Percentiles rank a stretch among this genome's conserved stretches.
phyloP scores from a whole-genome alignment of 2,888 invertebrate genomes.

The Crematogaster levior region DNA sequence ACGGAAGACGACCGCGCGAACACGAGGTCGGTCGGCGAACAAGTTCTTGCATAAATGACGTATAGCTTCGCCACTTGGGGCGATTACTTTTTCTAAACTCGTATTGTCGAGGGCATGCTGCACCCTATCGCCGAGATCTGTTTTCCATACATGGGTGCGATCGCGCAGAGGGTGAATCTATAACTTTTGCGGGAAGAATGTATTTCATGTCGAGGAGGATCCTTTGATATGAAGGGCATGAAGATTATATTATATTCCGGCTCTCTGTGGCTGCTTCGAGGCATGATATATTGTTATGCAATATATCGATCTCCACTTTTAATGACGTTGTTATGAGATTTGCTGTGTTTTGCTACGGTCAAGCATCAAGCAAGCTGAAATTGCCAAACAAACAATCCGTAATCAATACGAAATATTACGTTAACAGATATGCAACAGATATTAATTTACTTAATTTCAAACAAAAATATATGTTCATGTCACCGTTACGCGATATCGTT shows the following conservation, averaged over 20 bases:
- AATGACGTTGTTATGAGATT: slow-evolving; percentile 3
- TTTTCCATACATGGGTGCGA: neutral
- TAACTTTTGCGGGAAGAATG: slow-evolving; percentile 24
- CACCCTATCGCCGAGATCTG: neutral
- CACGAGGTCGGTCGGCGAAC: slow-evolving; percentile 24
- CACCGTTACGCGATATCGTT: neutral
- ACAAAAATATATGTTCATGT: neutral
- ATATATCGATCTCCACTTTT: slow-evolving; percentile 6
- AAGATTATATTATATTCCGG: slow-evolving; percentile 22
- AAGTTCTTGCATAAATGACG: slow-evolving; percentile 26
- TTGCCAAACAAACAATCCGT: neutral
- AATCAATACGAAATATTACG: slow-evolving; percentile 5
- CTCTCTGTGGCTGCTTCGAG: neutral
- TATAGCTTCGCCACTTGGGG: slow-evolving; percentile 18
- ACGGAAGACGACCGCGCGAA: neutral
- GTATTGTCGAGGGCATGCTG: neutral
- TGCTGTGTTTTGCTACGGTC: neutral
- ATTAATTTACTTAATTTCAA: neutral
- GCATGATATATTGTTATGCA: slow-evolving; percentile 1
- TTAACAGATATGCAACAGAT: too few relatives aligned
- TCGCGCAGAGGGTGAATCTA: neutral
- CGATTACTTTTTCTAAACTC: slow-evolving; percentile 38
- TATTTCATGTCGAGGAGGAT: slow-evolving; percentile 6
- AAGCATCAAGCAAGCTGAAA: neutral
- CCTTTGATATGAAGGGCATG: neutral